A percentile compares a stretch with the other conserved stretches of the same genome.
Evolutionary conservation across 2,888 invertebrate genomes (phyloP).

Genomic region (Poecilobothrus nobilitatus): DNA sequence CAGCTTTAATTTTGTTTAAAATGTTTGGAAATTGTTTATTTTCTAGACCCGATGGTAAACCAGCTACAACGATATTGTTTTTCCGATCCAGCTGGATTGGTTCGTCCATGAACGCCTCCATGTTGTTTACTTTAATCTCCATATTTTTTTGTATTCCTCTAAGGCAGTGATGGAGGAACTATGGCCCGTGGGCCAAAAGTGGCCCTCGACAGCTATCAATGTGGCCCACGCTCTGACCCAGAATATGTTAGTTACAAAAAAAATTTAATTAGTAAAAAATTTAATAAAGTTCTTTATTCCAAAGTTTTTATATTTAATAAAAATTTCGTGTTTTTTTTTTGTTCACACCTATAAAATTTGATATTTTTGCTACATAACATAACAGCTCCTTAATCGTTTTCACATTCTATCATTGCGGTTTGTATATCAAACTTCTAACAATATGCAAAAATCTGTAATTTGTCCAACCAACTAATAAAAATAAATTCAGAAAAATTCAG

Average conservation of each 20-base stretch:
- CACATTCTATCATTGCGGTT: conserved; percentile 7
- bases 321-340: not conserved
- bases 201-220: conserved; percentile 7
- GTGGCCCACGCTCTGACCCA: conserved; percentile 1
- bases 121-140: too few species aligned
- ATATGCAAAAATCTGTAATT: conserved; percentile 9
- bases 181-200: conserved; percentile 8
- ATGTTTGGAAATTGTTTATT: too few species aligned
- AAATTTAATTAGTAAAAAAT: conserved; percentile 9
- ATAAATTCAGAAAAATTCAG: too few species aligned
- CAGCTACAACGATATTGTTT: too few species aligned
- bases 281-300: conserved; percentile 8
- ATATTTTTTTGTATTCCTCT: too few species aligned
- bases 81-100: too few species aligned
- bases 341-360: conserved; percentile 1
- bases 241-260: conserved; percentile 3
- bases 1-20: too few species aligned
- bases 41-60: too few species aligned
- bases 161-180: not conserved
- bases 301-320: not conserved
- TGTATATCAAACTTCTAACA: conserved; percentile 7
- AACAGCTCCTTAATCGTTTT: conserved; percentile 7
- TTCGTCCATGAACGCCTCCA: too few species aligned
- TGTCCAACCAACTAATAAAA: too few species aligned
- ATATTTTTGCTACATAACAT: conserved; percentile 9